Conservation (phyloP, 2,797 vertebrate genomes). For the Rhincodon typus region DNA sequence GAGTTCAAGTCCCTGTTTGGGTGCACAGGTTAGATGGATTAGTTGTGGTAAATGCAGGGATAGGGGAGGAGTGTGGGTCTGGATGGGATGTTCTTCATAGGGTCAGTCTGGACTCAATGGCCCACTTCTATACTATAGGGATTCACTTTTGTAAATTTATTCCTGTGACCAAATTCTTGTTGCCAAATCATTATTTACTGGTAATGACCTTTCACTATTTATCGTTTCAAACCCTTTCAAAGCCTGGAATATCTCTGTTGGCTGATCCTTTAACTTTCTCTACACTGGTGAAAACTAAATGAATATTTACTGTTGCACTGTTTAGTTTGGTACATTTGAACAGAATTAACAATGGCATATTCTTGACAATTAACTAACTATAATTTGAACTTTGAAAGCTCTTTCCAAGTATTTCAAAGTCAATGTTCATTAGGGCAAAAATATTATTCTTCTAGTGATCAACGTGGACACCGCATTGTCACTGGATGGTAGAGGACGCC, state of each 20-base stretch:
- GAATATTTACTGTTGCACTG: neutral
- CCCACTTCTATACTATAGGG: too few species aligned
- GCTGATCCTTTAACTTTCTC: neutral
- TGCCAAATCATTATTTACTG: neutral
- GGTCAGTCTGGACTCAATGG: too few species aligned
- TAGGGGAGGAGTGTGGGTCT: too few species aligned
- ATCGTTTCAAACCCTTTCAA: neutral
- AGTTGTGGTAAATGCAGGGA: too few species aligned
- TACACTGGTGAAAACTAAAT: neutral
- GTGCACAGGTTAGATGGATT: too few species aligned
- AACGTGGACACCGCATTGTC: slow-evolving; percentile 84
- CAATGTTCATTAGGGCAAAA: neutral
- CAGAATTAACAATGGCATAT: neutral
- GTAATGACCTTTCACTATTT: neutral
- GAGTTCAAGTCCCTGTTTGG: too few species aligned
- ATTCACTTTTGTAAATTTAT: neutral
- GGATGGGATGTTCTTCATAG: too few species aligned
- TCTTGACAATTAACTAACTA: neutral
- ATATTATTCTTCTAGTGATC: slow-evolving; percentile 60
- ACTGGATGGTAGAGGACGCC: slow-evolving; percentile 79
- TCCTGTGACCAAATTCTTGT: neutral
- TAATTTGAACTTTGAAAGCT: neutral
- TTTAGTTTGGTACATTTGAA: neutral
- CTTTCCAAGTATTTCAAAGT: neutral
- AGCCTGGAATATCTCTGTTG: neutral